Percentiles rank a stretch among this genome's conserved stretches.
These are phyloP conservation scores for Dendroctonus ponderosae DNA, from an alignment of 1,140 invertebrate genomes.

Conservation along the genomic window DNA sequence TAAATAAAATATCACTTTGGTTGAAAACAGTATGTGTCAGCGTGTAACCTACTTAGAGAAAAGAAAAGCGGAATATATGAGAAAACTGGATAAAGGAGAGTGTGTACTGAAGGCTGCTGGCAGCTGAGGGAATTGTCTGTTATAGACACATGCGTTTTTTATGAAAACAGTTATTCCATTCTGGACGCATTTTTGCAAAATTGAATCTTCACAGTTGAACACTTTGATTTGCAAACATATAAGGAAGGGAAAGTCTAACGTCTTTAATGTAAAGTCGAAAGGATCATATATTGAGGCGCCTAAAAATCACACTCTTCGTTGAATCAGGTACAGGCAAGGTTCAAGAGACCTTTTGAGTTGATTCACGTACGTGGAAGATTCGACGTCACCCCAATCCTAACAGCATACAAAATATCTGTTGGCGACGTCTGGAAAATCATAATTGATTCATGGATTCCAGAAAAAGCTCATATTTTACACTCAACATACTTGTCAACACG, in stretches of 20 bases:
- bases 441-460: too few relatives aligned
- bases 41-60: constrained; percentile 24
- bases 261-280: not conserved
- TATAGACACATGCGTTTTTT: constrained; percentile 7
- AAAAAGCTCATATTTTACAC: too few relatives aligned
- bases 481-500: too few relatives aligned
- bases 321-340: not conserved
- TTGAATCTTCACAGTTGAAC: not conserved
- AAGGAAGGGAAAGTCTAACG: too few relatives aligned
- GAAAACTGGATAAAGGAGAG: constrained; percentile 14
- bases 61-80: constrained; percentile 27
- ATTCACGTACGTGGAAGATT: too few relatives aligned
- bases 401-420: too few relatives aligned
- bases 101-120: constrained; percentile 13
- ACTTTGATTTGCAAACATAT: not conserved
- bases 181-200: not conserved
- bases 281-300: not conserved
- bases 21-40: constrained; percentile 7
- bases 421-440: too few relatives aligned
- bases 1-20: constrained; percentile 28
- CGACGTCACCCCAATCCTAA: too few relatives aligned
- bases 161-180: not conserved
- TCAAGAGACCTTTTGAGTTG: too few relatives aligned
- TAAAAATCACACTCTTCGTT: not conserved
- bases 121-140: constrained; percentile 12